A percentile compares a stretch with the other conserved stretches of the same genome.
phyloP scores from a whole-genome alignment of 2,113 vertebrate genomes.

The Ciconia stormi region DNA sequence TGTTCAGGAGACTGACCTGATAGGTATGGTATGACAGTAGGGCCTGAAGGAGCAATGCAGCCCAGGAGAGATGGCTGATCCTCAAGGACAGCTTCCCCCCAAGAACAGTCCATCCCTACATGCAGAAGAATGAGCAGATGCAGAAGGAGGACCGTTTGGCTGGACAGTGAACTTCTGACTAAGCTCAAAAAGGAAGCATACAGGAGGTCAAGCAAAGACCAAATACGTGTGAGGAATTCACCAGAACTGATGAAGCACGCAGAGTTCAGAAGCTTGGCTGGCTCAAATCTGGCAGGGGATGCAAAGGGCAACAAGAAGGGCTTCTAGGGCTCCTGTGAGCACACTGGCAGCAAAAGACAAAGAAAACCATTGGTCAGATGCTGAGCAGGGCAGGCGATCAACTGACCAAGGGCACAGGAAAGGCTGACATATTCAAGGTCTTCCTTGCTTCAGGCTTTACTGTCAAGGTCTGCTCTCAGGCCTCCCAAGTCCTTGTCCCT shows the following conservation, averaged over 20 bases:
- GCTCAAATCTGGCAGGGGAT: background rate
- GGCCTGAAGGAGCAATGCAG: background rate
- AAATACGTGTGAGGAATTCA: background rate
- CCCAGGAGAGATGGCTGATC: background rate
- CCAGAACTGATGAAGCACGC: background rate
- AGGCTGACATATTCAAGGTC: background rate
- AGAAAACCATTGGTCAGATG: rapidly evolving
- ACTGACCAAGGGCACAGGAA: background rate
- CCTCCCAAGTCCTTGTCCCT: background rate
- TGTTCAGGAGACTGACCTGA: background rate
- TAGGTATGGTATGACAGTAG: rapidly evolving
- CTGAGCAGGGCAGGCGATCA: background rate
- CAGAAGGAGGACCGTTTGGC: background rate
- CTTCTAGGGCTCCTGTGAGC: background rate
- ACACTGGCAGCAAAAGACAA: background rate
- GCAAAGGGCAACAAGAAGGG: background rate
- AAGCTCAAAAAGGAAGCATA: background rate
- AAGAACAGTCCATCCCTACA: background rate
- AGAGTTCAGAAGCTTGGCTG: background rate
- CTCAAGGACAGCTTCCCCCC: background rate
- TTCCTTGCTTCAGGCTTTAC: background rate
- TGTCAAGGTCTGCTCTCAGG: background rate
- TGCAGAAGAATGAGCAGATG: background rate
- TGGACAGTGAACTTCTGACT: background rate
- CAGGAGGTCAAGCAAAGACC: background rate